These are phyloP conservation scores for Brachypodius melanocephalos DNA, from an alignment of 2,113 vertebrate species.

Conservation along the genomic window DNA sequence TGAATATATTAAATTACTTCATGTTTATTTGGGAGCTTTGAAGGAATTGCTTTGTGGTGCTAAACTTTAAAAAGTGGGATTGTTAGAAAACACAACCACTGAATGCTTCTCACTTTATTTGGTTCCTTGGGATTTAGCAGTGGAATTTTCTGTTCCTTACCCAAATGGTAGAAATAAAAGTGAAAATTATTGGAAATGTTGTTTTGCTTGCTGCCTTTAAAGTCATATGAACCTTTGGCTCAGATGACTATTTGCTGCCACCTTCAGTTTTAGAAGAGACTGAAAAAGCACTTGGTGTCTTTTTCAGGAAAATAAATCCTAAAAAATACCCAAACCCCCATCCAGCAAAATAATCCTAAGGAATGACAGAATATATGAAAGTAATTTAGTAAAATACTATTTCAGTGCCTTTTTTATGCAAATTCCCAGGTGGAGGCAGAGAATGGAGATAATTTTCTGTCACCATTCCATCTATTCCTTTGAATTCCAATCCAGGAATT, in stretches of 20 bases:
- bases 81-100: not conserved
- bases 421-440: not conserved
- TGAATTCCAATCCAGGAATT: not conserved
- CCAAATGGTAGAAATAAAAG: not conserved
- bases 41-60: not conserved
- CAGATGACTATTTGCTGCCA: conserved; percentile 41
- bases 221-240: not conserved
- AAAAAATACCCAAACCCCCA: not conserved
- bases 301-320: not conserved
- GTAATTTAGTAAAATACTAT: not conserved
- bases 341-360: not conserved
- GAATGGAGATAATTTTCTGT: not conserved
- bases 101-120: not conserved
- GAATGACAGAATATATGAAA: not conserved
- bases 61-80: not conserved
- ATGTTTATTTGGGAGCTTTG: not conserved
- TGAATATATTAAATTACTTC: not conserved
- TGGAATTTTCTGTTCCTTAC: not conserved
- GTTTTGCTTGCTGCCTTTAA: not conserved
- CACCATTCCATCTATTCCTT: not conserved
- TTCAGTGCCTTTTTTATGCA: not conserved
- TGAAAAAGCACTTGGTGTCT: not conserved
- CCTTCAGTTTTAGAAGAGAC: conserved; percentile 20
- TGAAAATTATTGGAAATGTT: not conserved
- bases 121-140: not conserved